Evolutionary conservation across 2,113 vertebrate species (phyloP), one percentile per base, ranked within the genome.

Genomic region (Apeltes quadracus): DNA sequence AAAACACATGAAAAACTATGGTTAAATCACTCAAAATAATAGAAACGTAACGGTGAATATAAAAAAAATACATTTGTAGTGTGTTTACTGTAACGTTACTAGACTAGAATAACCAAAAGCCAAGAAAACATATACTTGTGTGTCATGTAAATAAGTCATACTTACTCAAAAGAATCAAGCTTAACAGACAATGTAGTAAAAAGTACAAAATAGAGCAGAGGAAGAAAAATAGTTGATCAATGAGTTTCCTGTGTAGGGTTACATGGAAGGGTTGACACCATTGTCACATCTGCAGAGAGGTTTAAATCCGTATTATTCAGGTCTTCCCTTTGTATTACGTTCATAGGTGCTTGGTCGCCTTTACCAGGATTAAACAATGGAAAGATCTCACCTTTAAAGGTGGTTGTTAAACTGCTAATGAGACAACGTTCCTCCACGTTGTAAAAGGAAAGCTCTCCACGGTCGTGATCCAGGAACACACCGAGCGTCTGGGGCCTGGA

Each of bases 301-400:
- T 29, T 29, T 29, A 2, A 3, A 29, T 29, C 29, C 29, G 5
- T 29, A 5, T 29, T 29, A 29, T 29, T 29, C 27, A 55, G 20
- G 5, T 12, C n/a, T 57, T 7, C 1, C 44, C 1, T 61, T 0
- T 76, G 59, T 57, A 85, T 0, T 43, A 93, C 41, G 36, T 0
- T 2, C 69, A 93, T 68, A 2, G 3, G 0, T 34, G 0, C 0
- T 0, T 0, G 0, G 20, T 94, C 91, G 9, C 51, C 32, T 69
- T 16, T 70, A 0, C 90, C 86, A 53, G 93, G 90, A 64, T 92
- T 91, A 66, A 93, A 93, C 11, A 93, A 44, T 16, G 93, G 91
- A 71, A 84, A 87, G 5, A 93, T 54, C 0, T 73, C 5, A 1
- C 20, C 62, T 0, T 1, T 32, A 57, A 92, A 91, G 1, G 0